These are phyloP conservation scores for Drosophila nr. perissopoda DNA, from an alignment of 2,888 invertebrate genomes.

Conservation along the genomic window DNA sequence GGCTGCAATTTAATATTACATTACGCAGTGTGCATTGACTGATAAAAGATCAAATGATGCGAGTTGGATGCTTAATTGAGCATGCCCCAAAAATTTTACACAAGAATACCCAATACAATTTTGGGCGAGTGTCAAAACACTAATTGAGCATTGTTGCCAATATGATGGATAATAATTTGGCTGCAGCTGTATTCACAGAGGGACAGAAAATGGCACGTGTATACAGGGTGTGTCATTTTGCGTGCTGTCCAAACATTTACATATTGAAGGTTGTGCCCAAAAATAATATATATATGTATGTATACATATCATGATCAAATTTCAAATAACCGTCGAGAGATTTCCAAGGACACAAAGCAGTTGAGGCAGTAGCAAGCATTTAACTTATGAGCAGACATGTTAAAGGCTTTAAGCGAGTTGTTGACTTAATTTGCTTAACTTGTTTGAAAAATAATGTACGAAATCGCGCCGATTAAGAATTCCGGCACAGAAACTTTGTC, in stretches of 20 bases:
- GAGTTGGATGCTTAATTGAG: slow-evolving; percentile 38
- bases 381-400: no score
- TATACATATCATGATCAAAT: neutral
- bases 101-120: slow-evolving; percentile 1
- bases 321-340: neutral
- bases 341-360: slow-evolving; percentile 2
- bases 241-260: slow-evolving; percentile 19
- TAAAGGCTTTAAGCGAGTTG: neutral
- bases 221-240: slow-evolving; percentile 37
- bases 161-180: slow-evolving; percentile 13
- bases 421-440: slow-evolving; percentile 2
- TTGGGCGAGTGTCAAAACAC: slow-evolving; percentile 5
- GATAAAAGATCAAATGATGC: slow-evolving; percentile 28
- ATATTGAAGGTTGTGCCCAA: slow-evolving; percentile 1
- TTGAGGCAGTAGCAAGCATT: neutral
- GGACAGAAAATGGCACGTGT: slow-evolving; percentile 18
- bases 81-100: slow-evolving; percentile 21
- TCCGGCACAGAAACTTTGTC: slow-evolving; percentile 15
- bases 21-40: neutral
- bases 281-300: neutral
- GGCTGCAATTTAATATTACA: slow-evolving; percentile 25
- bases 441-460: neutral
- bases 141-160: slow-evolving; percentile 23
- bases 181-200: neutral
- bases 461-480: neutral